phyloP scores from a whole-genome alignment of 35 echinoderm and acorn worm species.

The Anneissia japonica region DNA sequence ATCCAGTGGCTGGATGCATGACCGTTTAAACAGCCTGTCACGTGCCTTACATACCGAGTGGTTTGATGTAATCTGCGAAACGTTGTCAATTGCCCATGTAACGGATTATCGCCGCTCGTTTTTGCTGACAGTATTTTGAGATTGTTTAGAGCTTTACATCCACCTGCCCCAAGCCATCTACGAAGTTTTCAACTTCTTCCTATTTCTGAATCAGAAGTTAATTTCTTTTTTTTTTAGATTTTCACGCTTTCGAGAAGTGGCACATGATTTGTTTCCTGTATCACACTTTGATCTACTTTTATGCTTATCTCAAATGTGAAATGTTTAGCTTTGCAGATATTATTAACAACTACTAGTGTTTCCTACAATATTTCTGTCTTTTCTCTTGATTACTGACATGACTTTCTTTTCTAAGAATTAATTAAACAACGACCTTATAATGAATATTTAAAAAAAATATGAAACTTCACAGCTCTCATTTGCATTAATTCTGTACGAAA shows the following conservation, averaged over 20 bases:
- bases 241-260: background rate
- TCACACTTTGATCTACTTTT: background rate
- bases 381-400: no score
- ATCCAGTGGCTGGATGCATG: background rate
- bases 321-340: background rate
- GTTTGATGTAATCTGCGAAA: background rate
- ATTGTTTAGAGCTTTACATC: background rate
- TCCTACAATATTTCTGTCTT: background rate
- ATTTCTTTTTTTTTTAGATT: background rate
- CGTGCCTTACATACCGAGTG: background rate
- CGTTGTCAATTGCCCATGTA: constrained; percentile 1
- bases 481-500: no score
- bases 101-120: background rate
- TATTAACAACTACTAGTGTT: background rate
- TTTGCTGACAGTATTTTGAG: background rate
- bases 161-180: background rate
- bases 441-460: no score
- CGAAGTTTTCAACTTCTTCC: background rate
- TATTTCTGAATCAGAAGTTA: background rate
- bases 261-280: background rate
- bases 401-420: no score
- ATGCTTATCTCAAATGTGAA: background rate
- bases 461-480: no score
- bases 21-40: background rate
- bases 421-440: no score